Percentiles rank a stretch among this genome's conserved stretches.
Conservation (phyloP, 1,140 invertebrate species). For the Papilio aristodemus region DNA sequence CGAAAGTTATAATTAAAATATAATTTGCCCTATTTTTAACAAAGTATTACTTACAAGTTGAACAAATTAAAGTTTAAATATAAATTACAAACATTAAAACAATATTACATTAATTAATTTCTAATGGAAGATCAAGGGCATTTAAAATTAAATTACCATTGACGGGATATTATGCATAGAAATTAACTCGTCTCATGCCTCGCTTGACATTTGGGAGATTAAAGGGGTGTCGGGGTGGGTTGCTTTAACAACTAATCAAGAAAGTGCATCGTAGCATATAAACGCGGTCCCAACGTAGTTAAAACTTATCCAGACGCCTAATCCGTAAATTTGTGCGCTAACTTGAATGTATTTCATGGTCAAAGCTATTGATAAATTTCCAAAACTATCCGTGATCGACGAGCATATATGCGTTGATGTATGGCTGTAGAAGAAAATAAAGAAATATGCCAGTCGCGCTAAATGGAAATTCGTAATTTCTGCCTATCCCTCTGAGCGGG, state of each 20-base stretch:
- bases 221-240: conserved; percentile 34
- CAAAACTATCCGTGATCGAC: neutral
- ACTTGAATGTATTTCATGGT: conserved; percentile 2
- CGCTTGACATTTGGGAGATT: conserved; percentile 47
- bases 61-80: neutral
- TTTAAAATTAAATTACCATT: neutral
- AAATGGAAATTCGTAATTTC: no score
- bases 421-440: no score
- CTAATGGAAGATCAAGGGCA: neutral
- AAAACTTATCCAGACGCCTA: conserved; percentile 2
- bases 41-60: neutral
- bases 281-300: conserved; percentile 28
- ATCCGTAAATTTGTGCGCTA: neutral
- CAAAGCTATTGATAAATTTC: neutral
- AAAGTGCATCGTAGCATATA: conserved; percentile 49
- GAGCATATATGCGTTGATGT: no score
- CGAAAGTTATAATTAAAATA: neutral
- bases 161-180: neutral
- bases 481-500: no score
- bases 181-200: neutral
- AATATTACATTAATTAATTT: neutral
- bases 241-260: conserved; percentile 48
- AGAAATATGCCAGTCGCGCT: no score
- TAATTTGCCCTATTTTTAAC: neutral
- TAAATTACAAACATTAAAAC: neutral